Base-by-base conservation (phyloP, 1,140 invertebrate species). In the Adelges cooleyi region DNA sequence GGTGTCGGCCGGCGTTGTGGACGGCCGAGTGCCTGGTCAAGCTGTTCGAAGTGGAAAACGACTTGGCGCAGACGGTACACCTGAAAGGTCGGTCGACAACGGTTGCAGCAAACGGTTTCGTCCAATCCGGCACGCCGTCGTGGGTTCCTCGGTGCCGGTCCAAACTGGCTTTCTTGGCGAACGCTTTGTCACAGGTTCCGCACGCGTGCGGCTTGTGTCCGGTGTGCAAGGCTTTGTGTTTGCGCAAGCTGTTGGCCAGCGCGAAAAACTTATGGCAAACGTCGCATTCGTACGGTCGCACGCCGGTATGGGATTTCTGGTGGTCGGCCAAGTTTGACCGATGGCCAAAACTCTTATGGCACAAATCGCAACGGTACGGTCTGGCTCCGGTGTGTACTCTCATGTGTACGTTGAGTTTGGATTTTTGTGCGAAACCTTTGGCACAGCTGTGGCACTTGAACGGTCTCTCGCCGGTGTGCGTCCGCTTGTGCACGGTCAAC, bases 1-100 rank as follows among this genome's bases (percentile, higher is more conserved):
- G 88, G 72, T 89, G 89, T 69, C 85, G 85, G 42, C 88, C 89
- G n/a, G n/a, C n/a, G 40, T 81, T 82, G 73, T 93, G 90, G 22
- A 46, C 59, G 23, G 27, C 27, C 13, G 13, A 6, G n/a, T 67
- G 66, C 17, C 51, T 52, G 11, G 52, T 20, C 62, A 65, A 33
- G 10, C 62, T 44, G 10, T 50, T 49, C 22, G 27, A 3, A 18
- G 42, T 46, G 4, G 17, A 15, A 22, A 65, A 65, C 15, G 62
- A 65, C 17, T 49, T 50, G 5, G 36, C 29, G 23, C 62, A 65
- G 36, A 50, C 22, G 22, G 20, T 18, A 49, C 62, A 65, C 8
- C 22, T 36, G 22, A 48, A 49, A 8, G 62, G 62, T 6, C 49
- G 48, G 13, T 65, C 62, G 15, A 1, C 10, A 15, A 13, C 22